A percentile compares a stretch with the other conserved stretches of the same genome.
Evolutionary conservation across 2,888 invertebrate genomes (phyloP).

Genomic region (Morpho helenor): DNA sequence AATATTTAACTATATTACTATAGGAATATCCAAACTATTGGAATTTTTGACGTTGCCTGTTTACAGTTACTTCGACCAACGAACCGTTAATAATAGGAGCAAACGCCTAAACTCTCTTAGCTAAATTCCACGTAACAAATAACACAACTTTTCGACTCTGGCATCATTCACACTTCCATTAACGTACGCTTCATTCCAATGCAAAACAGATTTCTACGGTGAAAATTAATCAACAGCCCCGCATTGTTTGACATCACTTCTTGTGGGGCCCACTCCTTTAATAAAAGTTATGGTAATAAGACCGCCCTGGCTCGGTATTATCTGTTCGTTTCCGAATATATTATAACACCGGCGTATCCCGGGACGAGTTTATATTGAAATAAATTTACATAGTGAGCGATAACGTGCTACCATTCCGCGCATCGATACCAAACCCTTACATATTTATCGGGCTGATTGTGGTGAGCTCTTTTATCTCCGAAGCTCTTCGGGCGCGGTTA

Average conservation of each 20-base stretch:
- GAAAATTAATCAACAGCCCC: conserved; percentile 67
- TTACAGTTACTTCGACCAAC: no score
- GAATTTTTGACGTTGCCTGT: no score
- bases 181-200: conserved; percentile 55
- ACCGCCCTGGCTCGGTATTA: conserved; percentile 70
- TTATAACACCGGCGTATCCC: conserved; percentile 67
- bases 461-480: conserved; percentile 7
- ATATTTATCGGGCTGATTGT: conserved; percentile 60
- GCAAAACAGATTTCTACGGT: conserved; percentile 69
- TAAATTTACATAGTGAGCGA: conserved; percentile 74
- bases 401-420: conserved; percentile 47
- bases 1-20: no score
- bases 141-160: conserved; percentile 26
- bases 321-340: conserved; percentile 78
- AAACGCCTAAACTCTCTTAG: no score
- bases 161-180: conserved; percentile 41
- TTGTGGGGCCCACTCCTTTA: conserved; percentile 66
- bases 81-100: no score
- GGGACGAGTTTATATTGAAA: conserved; percentile 75
- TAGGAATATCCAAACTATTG: no score
- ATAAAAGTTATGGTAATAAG: conserved; percentile 77
- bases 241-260: conserved; percentile 65
- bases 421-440: conserved; percentile 71
- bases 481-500: neutral
- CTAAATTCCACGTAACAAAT: neutral